phyloP scores from a whole-genome alignment of 2,113 vertebrate genomes.

The Microtus pennsylvanicus region DNA sequence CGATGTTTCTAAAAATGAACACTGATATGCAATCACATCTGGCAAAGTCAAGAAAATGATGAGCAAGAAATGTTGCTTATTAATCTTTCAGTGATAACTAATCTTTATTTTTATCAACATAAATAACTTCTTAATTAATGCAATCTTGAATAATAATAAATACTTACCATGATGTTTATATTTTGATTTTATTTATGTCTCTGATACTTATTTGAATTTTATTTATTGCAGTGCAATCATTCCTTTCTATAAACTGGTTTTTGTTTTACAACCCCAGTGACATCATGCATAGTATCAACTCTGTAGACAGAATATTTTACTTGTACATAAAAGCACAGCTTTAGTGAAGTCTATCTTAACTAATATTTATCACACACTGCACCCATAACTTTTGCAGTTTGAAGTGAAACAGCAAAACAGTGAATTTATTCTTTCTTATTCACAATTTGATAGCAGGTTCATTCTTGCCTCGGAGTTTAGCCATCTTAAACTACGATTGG shows the following conservation, averaged over 20 bases:
- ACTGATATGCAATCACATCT: not conserved
- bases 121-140: not conserved
- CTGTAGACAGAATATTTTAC: not conserved
- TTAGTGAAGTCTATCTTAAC: not conserved
- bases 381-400: not conserved
- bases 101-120: not conserved
- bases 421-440: not conserved
- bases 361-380: not conserved
- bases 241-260: not conserved
- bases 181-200: slow-evolving; percentile 2
- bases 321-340: not conserved
- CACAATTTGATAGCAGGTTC: not conserved
- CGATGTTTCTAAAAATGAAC: not conserved
- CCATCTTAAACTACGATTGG: not conserved
- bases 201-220: not conserved
- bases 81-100: not conserved
- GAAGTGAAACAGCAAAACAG: not conserved
- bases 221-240: not conserved
- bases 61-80: not conserved
- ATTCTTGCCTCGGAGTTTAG: not conserved
- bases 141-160: not conserved
- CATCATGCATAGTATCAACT: not conserved
- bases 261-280: not conserved
- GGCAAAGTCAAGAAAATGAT: not conserved
- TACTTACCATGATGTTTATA: not conserved